Evolutionary conservation across 2,113 vertebrate genomes (phyloP).

Genomic region (Redunca redunca): DNA sequence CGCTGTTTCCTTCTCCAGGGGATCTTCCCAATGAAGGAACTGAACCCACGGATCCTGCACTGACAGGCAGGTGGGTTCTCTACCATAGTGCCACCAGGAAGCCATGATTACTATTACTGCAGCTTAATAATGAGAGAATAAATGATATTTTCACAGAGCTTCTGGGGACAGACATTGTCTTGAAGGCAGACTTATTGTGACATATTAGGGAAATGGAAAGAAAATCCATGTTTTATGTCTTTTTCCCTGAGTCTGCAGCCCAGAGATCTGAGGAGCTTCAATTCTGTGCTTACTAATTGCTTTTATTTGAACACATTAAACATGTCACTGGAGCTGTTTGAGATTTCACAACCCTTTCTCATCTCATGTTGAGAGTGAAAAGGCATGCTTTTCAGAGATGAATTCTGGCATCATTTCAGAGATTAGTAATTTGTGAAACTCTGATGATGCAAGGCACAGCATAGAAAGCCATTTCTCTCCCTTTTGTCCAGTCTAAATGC

Average conservation of each 20-base stretch:
- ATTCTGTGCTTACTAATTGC: constrained; percentile 62
- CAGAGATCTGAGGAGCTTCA: constrained; percentile 11
- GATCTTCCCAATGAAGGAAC: background rate
- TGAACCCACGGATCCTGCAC: background rate
- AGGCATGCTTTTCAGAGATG: constrained; percentile 71
- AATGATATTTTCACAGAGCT: background rate
- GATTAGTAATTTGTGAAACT: constrained; percentile 79
- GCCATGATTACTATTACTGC: background rate
- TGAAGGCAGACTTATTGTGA: background rate
- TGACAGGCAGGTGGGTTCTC: background rate
- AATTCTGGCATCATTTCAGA: constrained; percentile 78
- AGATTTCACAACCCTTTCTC: constrained; percentile 61
- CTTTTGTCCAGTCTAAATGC: constrained; percentile 84
- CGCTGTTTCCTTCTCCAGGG: background rate
- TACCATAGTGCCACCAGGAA: background rate
- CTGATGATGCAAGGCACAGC: constrained; percentile 73
- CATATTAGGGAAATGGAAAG: background rate
- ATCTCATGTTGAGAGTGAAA: constrained; percentile 68
- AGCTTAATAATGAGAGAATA: background rate
- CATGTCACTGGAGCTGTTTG: constrained; percentile 48
- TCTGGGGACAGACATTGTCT: background rate
- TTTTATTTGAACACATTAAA: constrained; percentile 60
- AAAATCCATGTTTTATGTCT: background rate
- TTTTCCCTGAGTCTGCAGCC: background rate
- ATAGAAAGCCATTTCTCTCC: constrained; percentile 75